phyloP scores from a whole-genome alignment of 2,797 vertebrate species.

The Valencia hispanica region DNA sequence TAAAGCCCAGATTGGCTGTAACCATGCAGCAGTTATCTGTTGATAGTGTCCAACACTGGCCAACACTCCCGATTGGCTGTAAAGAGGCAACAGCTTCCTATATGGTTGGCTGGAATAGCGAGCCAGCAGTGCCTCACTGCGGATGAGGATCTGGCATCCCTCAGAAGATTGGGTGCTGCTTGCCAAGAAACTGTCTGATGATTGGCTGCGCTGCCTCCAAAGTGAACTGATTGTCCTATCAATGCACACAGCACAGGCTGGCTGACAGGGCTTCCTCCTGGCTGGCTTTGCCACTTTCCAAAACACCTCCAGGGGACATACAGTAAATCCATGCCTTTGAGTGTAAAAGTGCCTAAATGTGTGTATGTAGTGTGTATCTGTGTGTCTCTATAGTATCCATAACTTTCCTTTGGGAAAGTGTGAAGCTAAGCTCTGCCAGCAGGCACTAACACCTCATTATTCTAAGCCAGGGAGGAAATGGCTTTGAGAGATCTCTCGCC shows the following conservation, averaged over 20 bases:
- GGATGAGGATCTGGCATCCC: slow-evolving; percentile 69
- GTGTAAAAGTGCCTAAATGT: slow-evolving; percentile 19
- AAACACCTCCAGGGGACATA: slow-evolving; percentile 73
- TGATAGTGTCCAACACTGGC: slow-evolving; percentile 69
- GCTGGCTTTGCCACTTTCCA: slow-evolving; percentile 68
- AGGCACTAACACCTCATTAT: slow-evolving; percentile 72
- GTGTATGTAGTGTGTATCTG: slow-evolving; percentile 23
- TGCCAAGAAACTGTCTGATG: slow-evolving; percentile 70
- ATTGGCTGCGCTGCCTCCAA: slow-evolving; percentile 61
- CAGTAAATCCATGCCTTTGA: slow-evolving; percentile 51
- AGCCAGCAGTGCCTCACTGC: slow-evolving; percentile 65
- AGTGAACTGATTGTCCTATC: slow-evolving; percentile 73
- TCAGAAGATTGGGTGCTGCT: slow-evolving; percentile 62
- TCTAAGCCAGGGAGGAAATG: slow-evolving; percentile 72
- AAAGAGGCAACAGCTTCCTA: slow-evolving; percentile 61
- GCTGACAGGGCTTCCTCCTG: slow-evolving; percentile 67
- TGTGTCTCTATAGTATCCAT: slow-evolving; percentile 58
- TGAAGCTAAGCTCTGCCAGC: slow-evolving; percentile 64
- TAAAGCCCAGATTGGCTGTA: slow-evolving; percentile 76
- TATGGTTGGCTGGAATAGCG: slow-evolving; percentile 59
- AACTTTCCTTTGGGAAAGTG: slow-evolving; percentile 59
- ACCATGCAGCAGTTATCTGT: slow-evolving; percentile 59
- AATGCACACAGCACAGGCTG: slow-evolving; percentile 55
- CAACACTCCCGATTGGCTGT: slow-evolving; percentile 69
- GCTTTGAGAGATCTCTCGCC: slow-evolving; percentile 63